Base-by-base conservation (phyloP, 2,888 invertebrate genomes). In the Temnothorax unifasciatus region DNA sequence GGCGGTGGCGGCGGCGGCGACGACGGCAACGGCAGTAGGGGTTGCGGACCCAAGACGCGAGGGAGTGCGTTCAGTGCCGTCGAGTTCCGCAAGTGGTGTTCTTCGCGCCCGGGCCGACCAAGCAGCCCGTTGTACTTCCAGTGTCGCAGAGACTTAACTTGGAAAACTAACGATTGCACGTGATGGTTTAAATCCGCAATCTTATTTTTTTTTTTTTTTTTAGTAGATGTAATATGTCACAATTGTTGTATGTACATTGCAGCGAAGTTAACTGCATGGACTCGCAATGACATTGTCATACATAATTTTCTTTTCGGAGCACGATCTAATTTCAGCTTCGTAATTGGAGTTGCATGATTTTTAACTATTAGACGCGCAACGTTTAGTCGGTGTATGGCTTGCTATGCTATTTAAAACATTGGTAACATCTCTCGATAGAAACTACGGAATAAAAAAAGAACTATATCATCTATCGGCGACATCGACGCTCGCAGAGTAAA, bases 21-120 rank as follows among this genome's bases (percentile, higher is more conserved):
- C 29, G n/a, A 13, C 18, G 69, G n/a, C 8, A 13, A n/a, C 38
- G 15, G 8, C 93, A 92, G 93, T 93, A 91, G 92, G 93, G 93
- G 92, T 92, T 91, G 90, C 88, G 91, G 88, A 89, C 88, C 90
- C 90, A 90, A 88, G 89, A 79, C 82, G 77, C 82, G 82, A 69
- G 71, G 84, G 84, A 88, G 86, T 84, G 38, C 83, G 86, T 66
- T 84, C 84, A 83, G 83, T 87, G 75, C 66, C 59, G 69, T 21
- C 75, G 75, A 47, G 61, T 71, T 75, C 57, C 50, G 63, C 73
- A 57, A 54, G 61, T 75, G 63, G 75, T 76, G 66, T 76, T 69
- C 34, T 57, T 83, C 63, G 82, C 68, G 59, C 74, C 59, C 38
- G 44, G 52, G 25, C 1, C 41, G 71, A 44, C 13, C 61, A 18